Conservation (phyloP, 2,888 invertebrate genomes). For the Papilio elwesi region DNA sequence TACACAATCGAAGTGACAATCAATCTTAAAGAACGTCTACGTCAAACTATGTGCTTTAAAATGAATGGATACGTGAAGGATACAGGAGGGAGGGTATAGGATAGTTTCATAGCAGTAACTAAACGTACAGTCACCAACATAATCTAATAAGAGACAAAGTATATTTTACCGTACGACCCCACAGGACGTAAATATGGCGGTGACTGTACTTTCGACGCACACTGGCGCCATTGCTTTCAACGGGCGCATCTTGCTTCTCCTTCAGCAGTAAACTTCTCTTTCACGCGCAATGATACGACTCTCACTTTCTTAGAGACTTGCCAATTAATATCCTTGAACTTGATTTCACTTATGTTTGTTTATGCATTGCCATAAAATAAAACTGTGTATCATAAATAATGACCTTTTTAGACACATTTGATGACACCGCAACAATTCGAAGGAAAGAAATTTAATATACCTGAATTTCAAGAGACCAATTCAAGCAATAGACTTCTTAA, state of each 20-base stretch:
- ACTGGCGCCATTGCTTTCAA: conserved; percentile 61
- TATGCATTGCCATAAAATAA: not conserved
- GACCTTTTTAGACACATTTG: too few species aligned
- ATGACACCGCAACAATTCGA: too few species aligned
- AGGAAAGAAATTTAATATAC: too few species aligned
- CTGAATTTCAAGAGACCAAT: too few species aligned
- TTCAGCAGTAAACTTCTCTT: conserved; percentile 45
- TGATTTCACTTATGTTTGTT: conserved; percentile 17
- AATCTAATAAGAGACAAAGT: not conserved
- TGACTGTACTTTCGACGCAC: conserved; percentile 48
- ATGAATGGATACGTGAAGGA: too few species aligned
- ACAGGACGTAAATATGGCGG: not conserved
- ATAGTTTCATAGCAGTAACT: too few species aligned
- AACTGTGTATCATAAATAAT: not conserved
- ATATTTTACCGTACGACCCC: conserved; percentile 9
- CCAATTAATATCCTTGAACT: conserved; percentile 37
- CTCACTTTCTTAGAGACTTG: conserved; percentile 43
- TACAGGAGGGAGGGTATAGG: too few species aligned
- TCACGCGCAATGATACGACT: conserved; percentile 54
- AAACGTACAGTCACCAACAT: not conserved
- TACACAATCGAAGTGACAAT: too few species aligned
- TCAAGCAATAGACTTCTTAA: too few species aligned
- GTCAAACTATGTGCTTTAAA: too few species aligned
- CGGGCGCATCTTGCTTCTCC: conserved; percentile 46
- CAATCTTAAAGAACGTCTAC: too few species aligned